Percentiles rank a stretch among this genome's conserved stretches.
Evolutionary conservation across 2,888 invertebrate species (phyloP).

Genomic region (Acholoe squamosa): DNA sequence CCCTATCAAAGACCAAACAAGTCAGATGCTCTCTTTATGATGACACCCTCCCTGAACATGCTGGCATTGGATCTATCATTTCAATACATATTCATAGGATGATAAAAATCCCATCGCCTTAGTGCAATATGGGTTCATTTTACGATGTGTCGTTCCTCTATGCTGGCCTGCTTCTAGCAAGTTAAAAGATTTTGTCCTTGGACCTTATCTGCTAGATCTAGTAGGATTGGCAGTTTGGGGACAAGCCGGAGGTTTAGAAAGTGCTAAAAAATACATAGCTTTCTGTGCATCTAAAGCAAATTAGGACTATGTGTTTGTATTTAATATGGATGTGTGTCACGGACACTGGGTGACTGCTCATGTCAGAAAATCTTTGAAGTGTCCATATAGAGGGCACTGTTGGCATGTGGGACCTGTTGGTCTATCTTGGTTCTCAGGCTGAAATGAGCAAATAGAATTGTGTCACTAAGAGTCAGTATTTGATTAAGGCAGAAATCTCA

Average conservation of each 20-base stretch:
- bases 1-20: neutral
- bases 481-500: too few species aligned
- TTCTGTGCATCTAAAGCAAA: neutral
- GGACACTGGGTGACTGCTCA: too few species aligned
- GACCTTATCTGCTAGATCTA: neutral
- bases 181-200: neutral
- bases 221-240: neutral
- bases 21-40: neutral
- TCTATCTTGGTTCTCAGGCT: too few species aligned
- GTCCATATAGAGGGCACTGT: too few species aligned
- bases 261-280: neutral
- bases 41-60: neutral
- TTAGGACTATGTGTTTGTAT: too few species aligned
- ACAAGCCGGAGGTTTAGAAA: neutral
- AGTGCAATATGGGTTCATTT: neutral
- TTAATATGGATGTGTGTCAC: too few species aligned
- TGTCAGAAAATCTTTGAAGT: too few species aligned
- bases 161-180: neutral
- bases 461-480: too few species aligned
- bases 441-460: too few species aligned
- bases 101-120: neutral
- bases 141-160: neutral
- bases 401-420: too few species aligned
- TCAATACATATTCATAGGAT: conserved; percentile 12
- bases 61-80: neutral